These are phyloP conservation scores for Melanocharis versteri DNA, from an alignment of 2,113 vertebrate genomes.

Conservation along the genomic window DNA sequence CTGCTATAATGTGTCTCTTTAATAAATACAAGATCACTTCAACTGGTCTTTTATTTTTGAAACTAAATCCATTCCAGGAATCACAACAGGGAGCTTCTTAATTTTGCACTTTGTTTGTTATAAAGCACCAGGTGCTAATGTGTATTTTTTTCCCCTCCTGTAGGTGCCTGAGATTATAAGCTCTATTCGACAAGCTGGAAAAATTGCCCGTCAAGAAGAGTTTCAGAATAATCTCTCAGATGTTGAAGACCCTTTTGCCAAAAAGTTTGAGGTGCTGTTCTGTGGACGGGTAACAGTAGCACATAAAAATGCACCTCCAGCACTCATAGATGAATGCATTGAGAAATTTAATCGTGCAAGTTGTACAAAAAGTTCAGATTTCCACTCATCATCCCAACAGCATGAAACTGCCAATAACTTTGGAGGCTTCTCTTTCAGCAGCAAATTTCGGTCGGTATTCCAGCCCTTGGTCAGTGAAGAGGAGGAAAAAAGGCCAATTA, in stretches of 20 bases:
- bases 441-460: constrained; percentile 68
- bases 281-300: constrained; percentile 91
- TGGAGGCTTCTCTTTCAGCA: constrained; percentile 56
- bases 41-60: not conserved
- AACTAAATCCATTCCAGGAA: not conserved
- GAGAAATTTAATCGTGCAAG: constrained; percentile 87
- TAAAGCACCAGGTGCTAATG: not conserved
- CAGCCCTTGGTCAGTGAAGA: constrained; percentile 65
- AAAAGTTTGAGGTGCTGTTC: constrained; percentile 96
- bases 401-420: constrained; percentile 21
- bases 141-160: not conserved
- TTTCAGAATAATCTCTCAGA: constrained; percentile 70
- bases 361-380: constrained; percentile 25
- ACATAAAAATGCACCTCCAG: constrained; percentile 92
- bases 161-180: constrained; percentile 97
- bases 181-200: constrained; percentile 91
- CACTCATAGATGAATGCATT: constrained; percentile 96
- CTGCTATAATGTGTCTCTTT: not conserved
- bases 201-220: constrained; percentile 89
- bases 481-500: constrained; percentile 65
- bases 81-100: not conserved
- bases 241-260: constrained; percentile 81
- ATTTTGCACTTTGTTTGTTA: not conserved
- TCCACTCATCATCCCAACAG: not conserved
- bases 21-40: not conserved